Base-by-base conservation (phyloP, 2,888 invertebrate species). In the Agrilus cyanescens region DNA sequence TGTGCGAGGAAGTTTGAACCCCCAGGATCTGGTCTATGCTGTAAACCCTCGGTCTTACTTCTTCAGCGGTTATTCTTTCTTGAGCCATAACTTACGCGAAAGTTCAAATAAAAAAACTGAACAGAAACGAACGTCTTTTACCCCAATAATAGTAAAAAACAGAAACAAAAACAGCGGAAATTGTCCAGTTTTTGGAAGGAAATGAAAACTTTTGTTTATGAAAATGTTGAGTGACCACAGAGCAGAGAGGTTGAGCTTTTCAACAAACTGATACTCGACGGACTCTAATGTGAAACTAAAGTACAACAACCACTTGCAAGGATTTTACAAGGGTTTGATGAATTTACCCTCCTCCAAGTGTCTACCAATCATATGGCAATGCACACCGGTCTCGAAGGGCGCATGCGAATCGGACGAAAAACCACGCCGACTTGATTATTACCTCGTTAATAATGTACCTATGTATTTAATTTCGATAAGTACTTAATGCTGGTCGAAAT, bases 11-110 rank as follows among this genome's bases (percentile, higher is more conserved):
- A 7, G 49, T 48, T 15, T 56, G 54, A 32, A 62, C 63, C 52
- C 68, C 67, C 45, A 69, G 56, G 42, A 68, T 68, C 50, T 65
- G 67, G 48, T 68, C 68, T 46, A 68, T 68, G 57, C 65, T 67
- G 53, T 69, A 68, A 29, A 67, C 60, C 43, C 64, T 57, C 37
- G 66, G 63, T 40, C 64, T 57, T 44, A 55, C 55, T 40, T 60
- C 59, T 39, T 63, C 65, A 35, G 60, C 57, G 12, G 54, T 46
- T 4, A 49, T 47, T n/a, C 46, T 46, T 20, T 53, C 52, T 31
- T 58, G 54, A 12, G 58, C 53, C 57, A 59, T 60, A 38, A 39
- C 25, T 45, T 48, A 49, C 47, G 43, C 38, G 40, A 40, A 31
- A 40, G 46, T 42, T 25, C 2, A 25, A 25, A 10, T 10, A 25